Percentiles rank a stretch among this genome's conserved stretches.
Conservation (phyloP, 2,888 invertebrate species). For the Subacronicta megacephala region DNA sequence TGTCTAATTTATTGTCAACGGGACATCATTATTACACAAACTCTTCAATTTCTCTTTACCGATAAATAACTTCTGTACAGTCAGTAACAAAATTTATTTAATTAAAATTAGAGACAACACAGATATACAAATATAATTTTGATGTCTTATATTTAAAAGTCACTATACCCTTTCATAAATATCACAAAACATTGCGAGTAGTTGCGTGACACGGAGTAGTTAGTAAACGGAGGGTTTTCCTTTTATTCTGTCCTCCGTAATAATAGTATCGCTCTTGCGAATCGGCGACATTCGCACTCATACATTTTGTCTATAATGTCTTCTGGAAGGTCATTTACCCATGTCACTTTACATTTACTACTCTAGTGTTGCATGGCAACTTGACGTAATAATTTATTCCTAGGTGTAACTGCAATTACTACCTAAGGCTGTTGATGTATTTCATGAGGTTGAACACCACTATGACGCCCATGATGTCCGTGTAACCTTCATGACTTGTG, state of each 20-base stretch:
- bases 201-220: conserved; percentile 43
- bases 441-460: conserved; percentile 91
- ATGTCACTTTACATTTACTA: conserved; percentile 22
- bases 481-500: conserved; percentile 84
- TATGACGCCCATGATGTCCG: conserved; percentile 90
- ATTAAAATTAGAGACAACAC: conserved; percentile 33
- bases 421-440: conserved; percentile 89
- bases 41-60: neutral
- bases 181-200: conserved; percentile 62
- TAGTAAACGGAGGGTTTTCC: conserved; percentile 7
- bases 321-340: conserved; percentile 1
- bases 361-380: conserved; percentile 44
- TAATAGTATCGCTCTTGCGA: neutral
- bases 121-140: conserved; percentile 35
- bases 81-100: conserved; percentile 33
- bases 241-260: neutral
- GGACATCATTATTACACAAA: conserved; percentile 3
- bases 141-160: conserved; percentile 45
- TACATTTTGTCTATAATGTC: neutral
- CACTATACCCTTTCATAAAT: conserved; percentile 48
- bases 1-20: conserved; percentile 1
- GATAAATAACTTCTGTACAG: conserved; percentile 32
- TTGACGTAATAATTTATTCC: conserved; percentile 43
- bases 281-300: neutral
- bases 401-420: conserved; percentile 55